These are phyloP conservation scores for Eulemur rufifrons DNA, from an alignment of 2,113 vertebrate genomes.

Conservation along the genomic window DNA sequence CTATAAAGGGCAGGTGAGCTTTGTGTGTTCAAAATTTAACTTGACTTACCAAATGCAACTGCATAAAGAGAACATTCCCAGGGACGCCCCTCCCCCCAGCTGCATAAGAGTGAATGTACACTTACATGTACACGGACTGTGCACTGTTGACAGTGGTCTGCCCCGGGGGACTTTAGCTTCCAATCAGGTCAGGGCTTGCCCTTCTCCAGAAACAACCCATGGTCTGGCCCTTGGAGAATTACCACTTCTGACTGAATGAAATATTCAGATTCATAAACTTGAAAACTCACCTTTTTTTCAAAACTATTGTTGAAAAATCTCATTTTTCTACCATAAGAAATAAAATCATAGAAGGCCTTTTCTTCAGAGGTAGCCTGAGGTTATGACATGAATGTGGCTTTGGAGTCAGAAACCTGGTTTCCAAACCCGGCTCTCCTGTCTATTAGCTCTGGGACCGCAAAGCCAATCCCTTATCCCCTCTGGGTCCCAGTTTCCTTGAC, in stretches of 20 bases:
- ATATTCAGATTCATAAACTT: background rate
- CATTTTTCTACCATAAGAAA: background rate
- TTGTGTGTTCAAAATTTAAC: background rate
- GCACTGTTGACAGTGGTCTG: background rate
- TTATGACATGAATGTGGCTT: background rate
- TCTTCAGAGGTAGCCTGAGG: background rate
- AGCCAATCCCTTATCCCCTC: background rate
- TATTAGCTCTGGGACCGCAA: background rate
- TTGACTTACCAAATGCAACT: background rate
- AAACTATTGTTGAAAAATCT: background rate
- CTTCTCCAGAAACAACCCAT: background rate
- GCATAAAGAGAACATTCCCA: background rate
- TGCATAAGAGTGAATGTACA: background rate
- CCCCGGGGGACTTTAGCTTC: background rate
- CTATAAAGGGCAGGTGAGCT: background rate
- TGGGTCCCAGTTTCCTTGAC: background rate
- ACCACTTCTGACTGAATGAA: background rate
- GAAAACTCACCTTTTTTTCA: background rate
- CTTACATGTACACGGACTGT: fast-evolving
- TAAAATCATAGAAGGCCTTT: background rate
- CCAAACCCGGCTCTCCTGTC: background rate
- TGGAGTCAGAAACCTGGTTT: background rate
- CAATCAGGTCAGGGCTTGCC: background rate
- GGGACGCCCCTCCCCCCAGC: background rate
- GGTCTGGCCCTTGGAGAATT: background rate